Conservation (phyloP, 2,888 invertebrate genomes). For the Phyllotreta striolata region DNA sequence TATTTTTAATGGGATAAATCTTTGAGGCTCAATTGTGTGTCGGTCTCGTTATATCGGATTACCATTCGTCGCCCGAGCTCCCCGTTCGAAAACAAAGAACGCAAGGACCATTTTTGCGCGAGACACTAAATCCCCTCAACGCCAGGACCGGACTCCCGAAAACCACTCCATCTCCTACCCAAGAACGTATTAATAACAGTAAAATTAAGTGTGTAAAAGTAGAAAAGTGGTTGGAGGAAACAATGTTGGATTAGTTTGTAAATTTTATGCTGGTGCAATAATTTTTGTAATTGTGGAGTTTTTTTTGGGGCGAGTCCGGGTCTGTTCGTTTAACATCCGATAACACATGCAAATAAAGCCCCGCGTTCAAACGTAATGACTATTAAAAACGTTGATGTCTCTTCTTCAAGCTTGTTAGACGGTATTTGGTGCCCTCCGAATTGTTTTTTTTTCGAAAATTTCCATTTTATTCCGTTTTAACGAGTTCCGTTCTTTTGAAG, state of each 20-base stretch:
- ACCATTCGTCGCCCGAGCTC: slow-evolving; percentile 30
- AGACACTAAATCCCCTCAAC: slow-evolving; percentile 17
- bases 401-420: slow-evolving; percentile 51
- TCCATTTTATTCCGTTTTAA: slow-evolving; percentile 38
- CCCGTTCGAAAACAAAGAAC: slow-evolving; percentile 30
- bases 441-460: slow-evolving; percentile 33
- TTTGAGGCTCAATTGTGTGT: slow-evolving; percentile 55
- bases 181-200: too few relatives aligned
- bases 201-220: too few relatives aligned
- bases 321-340: slow-evolving; percentile 42
- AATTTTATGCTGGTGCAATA: too few relatives aligned
- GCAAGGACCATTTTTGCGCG: slow-evolving; percentile 41
- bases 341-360: slow-evolving; percentile 57
- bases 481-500: slow-evolving; percentile 32
- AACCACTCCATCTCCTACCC: not conserved
- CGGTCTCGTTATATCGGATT: slow-evolving; percentile 55
- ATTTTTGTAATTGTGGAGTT: slow-evolving; percentile 1
- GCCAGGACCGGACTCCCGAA: slow-evolving; percentile 17
- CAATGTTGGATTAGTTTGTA: too few relatives aligned
- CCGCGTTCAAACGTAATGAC: slow-evolving; percentile 57
- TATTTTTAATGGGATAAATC: slow-evolving; percentile 60
- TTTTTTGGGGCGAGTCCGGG: slow-evolving; percentile 9
- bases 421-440: slow-evolving; percentile 44
- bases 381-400: slow-evolving; percentile 60
- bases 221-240: too few relatives aligned